Evolutionary conservation across 23 tunicate genomes (phyloP).

Genomic region (Clavelina lepadiformis): DNA sequence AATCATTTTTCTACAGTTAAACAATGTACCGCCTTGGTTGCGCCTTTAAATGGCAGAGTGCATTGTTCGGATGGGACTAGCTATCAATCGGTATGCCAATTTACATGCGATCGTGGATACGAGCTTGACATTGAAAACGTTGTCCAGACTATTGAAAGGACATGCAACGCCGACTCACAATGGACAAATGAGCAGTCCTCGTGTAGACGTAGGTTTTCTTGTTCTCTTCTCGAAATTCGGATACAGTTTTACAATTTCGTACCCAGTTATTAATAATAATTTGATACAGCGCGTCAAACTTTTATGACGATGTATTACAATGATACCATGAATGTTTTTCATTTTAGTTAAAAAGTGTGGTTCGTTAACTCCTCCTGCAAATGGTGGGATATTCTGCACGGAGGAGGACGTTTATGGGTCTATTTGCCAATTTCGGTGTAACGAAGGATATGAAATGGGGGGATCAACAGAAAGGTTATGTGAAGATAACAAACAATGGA

Average conservation of each 20-base stretch:
- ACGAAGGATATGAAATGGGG: conserved; percentile 49
- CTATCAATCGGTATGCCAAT: conserved; percentile 56
- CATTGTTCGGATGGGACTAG: conserved; percentile 56
- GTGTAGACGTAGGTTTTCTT: conserved; percentile 27
- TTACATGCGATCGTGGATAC: conserved; percentile 78
- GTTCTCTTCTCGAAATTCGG: no score
- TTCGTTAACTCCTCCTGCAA: conserved; percentile 22
- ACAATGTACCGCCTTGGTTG: conserved; percentile 26
- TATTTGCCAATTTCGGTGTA: conserved; percentile 62
- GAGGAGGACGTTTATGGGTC: conserved; percentile 64
- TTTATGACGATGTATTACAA: no score
- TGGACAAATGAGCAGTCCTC: conserved; percentile 37
- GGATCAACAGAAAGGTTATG: conserved; percentile 62
- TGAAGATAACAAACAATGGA: conserved; percentile 59
- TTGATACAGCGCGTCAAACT: no score
- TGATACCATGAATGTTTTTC: not conserved
- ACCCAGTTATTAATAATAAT: no score
- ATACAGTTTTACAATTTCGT: no score
- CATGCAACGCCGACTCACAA: conserved; percentile 31
- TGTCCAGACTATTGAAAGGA: conserved; percentile 18
- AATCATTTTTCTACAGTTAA: conserved; percentile 25
- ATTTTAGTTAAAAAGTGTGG: conserved; percentile 66
- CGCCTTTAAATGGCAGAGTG: conserved; percentile 47
- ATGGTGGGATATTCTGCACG: conserved; percentile 56
- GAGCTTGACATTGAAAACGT: conserved; percentile 25